Base-by-base conservation (phyloP, 1,140 invertebrate genomes). In the Pseudomyrmex sp. region DNA sequence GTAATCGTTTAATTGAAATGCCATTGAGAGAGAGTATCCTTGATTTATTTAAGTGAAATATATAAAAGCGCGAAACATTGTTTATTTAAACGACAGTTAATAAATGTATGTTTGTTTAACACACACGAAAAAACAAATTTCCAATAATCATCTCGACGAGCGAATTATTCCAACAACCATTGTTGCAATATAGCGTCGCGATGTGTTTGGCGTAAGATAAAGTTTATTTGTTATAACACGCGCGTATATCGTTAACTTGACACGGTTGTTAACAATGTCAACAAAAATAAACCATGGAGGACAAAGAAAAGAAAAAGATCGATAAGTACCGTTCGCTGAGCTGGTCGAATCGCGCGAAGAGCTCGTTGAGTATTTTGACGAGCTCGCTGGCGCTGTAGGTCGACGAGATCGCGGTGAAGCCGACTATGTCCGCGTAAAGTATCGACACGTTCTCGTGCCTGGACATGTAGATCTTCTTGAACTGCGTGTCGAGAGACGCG, bases 401-500 rank as follows among this genome's bases (percentile, higher is more conserved):
- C 1, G 98, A 99, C 0, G 98, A 98, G 84, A 99, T 98, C 44
- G 98, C 98, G 0, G 98, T 99, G 92, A 99, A 99, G 26, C 98
- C 98, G 5, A 98, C 98, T 90, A 98, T 98, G 93, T 98, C 98
- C 18, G 98, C 98, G 93, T 98, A 98, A 58, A 98, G 95, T 91
- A 98, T 98, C 97, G 98, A 99, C 85, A 99, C 98, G 94, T 99
- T 99, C 94, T 99, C 98, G 93, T 99, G 98, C 18, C 98, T 95
- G 82, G 97, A 98, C 98, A 99, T 99, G 92, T 99, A 99, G 90
- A 99, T 99, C 94, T 99, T 99, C 94, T 99, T 98, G 93, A 99
- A 99, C 92, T 99, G 98, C 4, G 96, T 96, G 79, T 98, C 98
- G 75, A 97, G 96, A 3, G 97, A 97, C 18, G 97, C 96, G 13